Evolutionary conservation across 2,113 vertebrate species (phyloP).

Genomic region (Heterocephalus glaber): DNA sequence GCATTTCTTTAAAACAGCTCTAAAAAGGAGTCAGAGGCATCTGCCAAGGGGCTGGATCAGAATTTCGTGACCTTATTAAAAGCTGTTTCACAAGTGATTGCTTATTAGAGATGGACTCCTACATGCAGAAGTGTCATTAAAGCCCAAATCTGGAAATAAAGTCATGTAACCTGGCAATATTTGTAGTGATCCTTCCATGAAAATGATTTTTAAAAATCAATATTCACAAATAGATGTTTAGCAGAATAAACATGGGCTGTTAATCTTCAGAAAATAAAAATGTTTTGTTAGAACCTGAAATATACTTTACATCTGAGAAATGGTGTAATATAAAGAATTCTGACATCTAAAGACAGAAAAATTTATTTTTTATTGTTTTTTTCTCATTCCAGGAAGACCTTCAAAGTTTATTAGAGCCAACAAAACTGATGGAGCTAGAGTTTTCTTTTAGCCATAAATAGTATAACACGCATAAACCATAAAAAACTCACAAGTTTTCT

Average conservation of each 20-base stretch:
- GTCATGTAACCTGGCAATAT: not conserved
- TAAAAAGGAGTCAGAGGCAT: conserved; percentile 12
- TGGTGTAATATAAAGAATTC: not conserved
- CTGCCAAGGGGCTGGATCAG: conserved; percentile 53
- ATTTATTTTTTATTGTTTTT: conserved; percentile 45
- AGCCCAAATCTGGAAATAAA: conserved; percentile 45
- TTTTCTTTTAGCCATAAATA: not conserved
- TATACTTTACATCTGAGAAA: not conserved
- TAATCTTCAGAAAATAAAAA: conserved; percentile 44
- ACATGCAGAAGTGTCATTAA: conserved; percentile 23
- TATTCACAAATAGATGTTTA: conserved; percentile 19
- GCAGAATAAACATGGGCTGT: not conserved
- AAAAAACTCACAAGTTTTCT: conserved; percentile 25
- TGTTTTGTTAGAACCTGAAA: not conserved
- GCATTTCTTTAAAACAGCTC: conserved; percentile 46
- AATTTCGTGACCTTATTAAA: conserved; percentile 71
- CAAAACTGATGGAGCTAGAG: not conserved
- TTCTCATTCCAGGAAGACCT: conserved; percentile 10
- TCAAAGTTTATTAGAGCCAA: conserved; percentile 39
- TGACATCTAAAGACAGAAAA: conserved; percentile 46
- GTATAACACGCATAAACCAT: not conserved
- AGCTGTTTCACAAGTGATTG: conserved; percentile 67
- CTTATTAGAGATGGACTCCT: conserved; percentile 59
- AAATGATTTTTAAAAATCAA: not conserved
- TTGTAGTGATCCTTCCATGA: not conserved